Base-by-base conservation (phyloP, 2,888 invertebrate genomes). In the Synanthedon tipuliformis region DNA sequence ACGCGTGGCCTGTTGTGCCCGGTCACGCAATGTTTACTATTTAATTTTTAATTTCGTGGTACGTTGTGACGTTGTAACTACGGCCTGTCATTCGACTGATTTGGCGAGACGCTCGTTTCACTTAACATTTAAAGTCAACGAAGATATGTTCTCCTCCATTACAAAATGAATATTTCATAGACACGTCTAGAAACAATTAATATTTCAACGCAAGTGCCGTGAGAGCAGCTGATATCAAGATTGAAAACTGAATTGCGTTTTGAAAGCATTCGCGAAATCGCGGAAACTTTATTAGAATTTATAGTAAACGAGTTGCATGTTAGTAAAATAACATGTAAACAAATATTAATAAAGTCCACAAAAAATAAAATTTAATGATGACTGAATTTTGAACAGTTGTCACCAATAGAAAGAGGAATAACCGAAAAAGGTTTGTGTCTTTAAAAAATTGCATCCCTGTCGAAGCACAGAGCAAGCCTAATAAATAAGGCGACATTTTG, bases 1-100 rank as follows among this genome's bases (percentile, higher is more conserved):
- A 75, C 76, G 73, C 74, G 69, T 61, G 59, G 59, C 63, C 57
- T 61, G 53, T 54, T 76, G 74, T 75, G 73, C 74, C 68, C 61
- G 59, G 59, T 63, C 65, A 64, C 64, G 66, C 57, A 68, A 65
- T 65, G 61, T 67, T 67, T 69, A 67, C 67, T 65, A 63, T 64
- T 64, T 58, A 67, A 65, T 58, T 54, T 53, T 56, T 49, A 65
- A 58, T 54, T 53, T 56, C 18, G 60, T 60, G 65, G 65, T 66
- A 65, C 61, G 64, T 58, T 59, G 57, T 56, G 51, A 62, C 58
- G 65, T 61, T 64, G 67, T 66, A 68, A 71, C 71, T 69, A 63
- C 57, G 55, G 55, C 54, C 59, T 64, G 66, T 63, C 65, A 55
- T 58, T 70, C 67, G 59, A 58, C 53, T 49, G 45, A 55, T 54